phyloP scores from a whole-genome alignment of 2,888 invertebrate genomes.

The Polietes domitor region DNA sequence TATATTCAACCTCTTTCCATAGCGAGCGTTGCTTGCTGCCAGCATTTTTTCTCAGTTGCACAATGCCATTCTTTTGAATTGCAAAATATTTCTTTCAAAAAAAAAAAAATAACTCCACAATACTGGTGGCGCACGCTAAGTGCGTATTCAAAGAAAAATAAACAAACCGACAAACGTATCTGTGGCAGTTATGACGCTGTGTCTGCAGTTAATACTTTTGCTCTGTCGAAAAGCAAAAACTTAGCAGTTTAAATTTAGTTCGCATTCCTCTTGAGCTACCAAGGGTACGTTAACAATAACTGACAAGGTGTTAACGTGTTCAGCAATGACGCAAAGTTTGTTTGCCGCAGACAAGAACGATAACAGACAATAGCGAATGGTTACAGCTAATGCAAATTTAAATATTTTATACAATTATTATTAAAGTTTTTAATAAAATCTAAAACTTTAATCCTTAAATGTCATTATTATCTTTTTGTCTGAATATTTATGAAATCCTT shows the following conservation, averaged over 20 bases:
- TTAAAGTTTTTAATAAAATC: too few relatives aligned
- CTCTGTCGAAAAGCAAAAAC: too few relatives aligned
- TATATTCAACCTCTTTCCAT: too few relatives aligned
- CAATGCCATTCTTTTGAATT: background rate
- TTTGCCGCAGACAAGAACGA: background rate
- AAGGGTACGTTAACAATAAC: slow-evolving; percentile 20
- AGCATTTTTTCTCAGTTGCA: background rate
- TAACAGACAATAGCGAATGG: background rate
- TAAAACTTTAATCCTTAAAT: too few relatives aligned
- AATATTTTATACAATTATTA: background rate
- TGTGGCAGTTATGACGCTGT: background rate
- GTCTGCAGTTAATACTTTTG: background rate
- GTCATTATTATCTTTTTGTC: too few relatives aligned
- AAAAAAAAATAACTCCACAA: too few relatives aligned
- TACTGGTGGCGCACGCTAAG: too few relatives aligned
- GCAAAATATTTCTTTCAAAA: too few relatives aligned
- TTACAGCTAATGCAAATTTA: background rate
- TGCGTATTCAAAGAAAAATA: background rate
- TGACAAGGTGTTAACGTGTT: slow-evolving; percentile 29
- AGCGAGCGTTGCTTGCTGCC: too few relatives aligned
- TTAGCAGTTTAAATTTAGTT: background rate
- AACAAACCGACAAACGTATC: background rate
- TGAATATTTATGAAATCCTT: too few relatives aligned
- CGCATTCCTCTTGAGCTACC: background rate
- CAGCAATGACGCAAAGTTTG: slow-evolving; percentile 19